A percentile compares a stretch with the other conserved stretches of the same genome.
These are phyloP conservation scores for Grapholita molesta DNA, from an alignment of 1,140 invertebrate genomes.

Conservation along the genomic window DNA sequence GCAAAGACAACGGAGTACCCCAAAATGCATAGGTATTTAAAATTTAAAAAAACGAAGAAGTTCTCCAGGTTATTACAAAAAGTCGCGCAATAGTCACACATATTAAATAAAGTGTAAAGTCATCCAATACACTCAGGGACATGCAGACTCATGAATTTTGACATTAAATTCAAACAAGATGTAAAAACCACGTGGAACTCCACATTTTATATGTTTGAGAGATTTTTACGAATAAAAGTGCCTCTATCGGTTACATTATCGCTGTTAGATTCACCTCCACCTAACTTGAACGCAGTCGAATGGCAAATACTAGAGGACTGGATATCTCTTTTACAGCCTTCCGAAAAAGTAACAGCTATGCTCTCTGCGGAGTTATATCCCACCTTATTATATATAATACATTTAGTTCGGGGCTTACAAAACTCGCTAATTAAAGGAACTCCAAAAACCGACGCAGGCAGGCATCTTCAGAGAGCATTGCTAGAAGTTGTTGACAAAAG, in stretches of 20 bases:
- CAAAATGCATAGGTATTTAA: not conserved
- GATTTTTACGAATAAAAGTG: slow-evolving; percentile 25
- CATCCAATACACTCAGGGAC: slow-evolving; percentile 20
- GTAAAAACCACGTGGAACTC: slow-evolving; percentile 37
- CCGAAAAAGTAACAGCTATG: slow-evolving; percentile 23
- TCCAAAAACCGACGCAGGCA: slow-evolving; percentile 21
- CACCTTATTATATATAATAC: slow-evolving; percentile 9
- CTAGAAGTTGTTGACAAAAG: slow-evolving; percentile 25
- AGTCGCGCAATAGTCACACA: slow-evolving; percentile 27
- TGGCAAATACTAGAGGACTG: slow-evolving; percentile 27
- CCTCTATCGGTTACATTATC: slow-evolving; percentile 25
- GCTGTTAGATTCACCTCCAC: slow-evolving; percentile 19
- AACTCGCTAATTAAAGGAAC: slow-evolving; percentile 19
- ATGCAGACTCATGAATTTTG: slow-evolving; percentile 24
- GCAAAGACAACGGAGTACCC: not conserved
- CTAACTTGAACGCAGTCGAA: slow-evolving; percentile 25
- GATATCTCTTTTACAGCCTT: slow-evolving; percentile 20
- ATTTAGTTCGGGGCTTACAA: slow-evolving; percentile 24
- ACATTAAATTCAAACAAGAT: slow-evolving; percentile 34
- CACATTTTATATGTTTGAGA: slow-evolving; percentile 35
- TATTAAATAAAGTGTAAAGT: slow-evolving; percentile 27
- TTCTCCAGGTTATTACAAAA: slow-evolving; percentile 21
- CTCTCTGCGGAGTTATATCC: slow-evolving; percentile 21
- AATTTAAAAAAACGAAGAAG: not conserved
- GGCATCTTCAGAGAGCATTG: slow-evolving; percentile 21